Conservation (phyloP, 2,113 vertebrate genomes). For the Centropus bengalensis region DNA sequence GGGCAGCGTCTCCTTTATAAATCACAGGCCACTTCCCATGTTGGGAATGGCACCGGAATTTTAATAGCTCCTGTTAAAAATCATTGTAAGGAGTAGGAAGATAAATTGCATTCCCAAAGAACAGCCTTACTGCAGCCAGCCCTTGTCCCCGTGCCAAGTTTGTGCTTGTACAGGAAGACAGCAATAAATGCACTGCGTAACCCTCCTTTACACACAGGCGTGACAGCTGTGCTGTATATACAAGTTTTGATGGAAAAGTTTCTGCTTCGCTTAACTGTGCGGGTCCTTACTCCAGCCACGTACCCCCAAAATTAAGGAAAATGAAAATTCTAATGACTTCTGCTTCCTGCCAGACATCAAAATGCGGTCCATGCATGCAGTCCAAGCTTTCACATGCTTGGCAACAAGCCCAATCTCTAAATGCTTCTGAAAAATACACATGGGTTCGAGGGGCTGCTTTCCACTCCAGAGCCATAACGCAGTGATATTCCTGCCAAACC, state of each 20-base stretch:
- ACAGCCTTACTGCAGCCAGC: not conserved
- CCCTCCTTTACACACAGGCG: not conserved
- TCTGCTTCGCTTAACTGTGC: not conserved
- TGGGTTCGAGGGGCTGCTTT: fast-evolving
- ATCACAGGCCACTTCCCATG: fast-evolving
- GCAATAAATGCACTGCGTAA: not conserved
- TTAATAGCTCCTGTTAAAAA: not conserved
- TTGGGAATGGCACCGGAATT: not conserved
- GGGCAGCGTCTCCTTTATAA: fast-evolving
- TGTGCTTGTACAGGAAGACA: not conserved
- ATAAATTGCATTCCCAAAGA: not conserved
- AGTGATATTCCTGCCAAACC: not conserved
- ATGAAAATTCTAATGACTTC: not conserved
- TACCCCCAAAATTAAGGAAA: not conserved
- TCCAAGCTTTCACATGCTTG: too few species aligned
- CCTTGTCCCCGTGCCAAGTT: not conserved
- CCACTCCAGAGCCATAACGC: not conserved
- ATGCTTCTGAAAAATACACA: not conserved
- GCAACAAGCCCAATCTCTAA: not conserved
- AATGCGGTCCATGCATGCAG: not conserved
- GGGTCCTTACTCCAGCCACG: not conserved
- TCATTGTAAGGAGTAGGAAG: not conserved
- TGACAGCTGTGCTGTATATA: not conserved
- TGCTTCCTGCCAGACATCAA: not conserved
- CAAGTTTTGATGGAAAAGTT: not conserved